Conservation (phyloP, 1,140 invertebrate species). For the Tetragonula clypearis region DNA sequence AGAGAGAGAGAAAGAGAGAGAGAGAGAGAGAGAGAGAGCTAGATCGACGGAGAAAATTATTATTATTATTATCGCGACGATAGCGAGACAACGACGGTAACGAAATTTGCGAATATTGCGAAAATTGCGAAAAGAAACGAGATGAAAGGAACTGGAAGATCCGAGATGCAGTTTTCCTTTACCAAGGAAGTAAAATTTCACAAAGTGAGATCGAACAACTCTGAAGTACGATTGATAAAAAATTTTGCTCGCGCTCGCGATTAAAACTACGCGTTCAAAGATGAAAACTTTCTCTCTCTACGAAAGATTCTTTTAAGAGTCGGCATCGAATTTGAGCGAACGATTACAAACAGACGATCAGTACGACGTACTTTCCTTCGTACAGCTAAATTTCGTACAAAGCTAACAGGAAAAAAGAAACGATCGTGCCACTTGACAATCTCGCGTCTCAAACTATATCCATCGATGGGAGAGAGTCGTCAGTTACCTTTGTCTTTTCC, state of each 20-base stretch:
- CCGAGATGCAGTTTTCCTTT: not conserved
- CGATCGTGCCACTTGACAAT: not conserved
- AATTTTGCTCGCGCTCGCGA: not conserved
- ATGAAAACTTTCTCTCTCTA: not conserved
- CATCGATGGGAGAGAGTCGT: not conserved
- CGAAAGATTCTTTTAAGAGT: not conserved
- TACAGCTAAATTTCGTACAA: not conserved
- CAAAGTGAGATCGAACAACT: not conserved
- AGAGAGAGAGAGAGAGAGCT: too few relatives aligned
- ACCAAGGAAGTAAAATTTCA: not conserved
- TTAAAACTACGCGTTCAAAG: not conserved
- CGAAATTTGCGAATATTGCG: too few relatives aligned
- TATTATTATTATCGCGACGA: not conserved
- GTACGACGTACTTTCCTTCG: not conserved
- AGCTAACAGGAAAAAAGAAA: not conserved
- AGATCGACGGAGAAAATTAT: not conserved
- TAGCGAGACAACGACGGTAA: not conserved
- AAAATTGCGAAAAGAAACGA: not conserved
- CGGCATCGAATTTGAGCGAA: not conserved
- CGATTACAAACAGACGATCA: not conserved
- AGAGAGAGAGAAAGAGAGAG: too few relatives aligned
- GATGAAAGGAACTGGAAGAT: not conserved
- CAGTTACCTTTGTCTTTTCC: slow-evolving; percentile 81
- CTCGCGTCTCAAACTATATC: not conserved
- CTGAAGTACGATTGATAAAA: not conserved